These are phyloP conservation scores for Chelonia mydas DNA, from an alignment of 2,797 vertebrate genomes.

Conservation along the genomic window DNA sequence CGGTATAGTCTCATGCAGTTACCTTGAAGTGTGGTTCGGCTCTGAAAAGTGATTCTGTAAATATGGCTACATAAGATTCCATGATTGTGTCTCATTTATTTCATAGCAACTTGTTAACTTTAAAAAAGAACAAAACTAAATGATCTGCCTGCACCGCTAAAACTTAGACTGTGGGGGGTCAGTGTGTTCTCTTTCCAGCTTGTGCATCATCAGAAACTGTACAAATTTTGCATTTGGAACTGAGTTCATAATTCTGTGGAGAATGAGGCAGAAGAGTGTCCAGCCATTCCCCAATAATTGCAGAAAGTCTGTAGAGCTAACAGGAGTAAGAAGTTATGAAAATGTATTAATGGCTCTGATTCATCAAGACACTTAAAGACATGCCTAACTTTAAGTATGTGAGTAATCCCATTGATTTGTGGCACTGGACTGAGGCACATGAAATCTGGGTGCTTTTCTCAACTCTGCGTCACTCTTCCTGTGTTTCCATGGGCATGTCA, in stretches of 20 bases:
- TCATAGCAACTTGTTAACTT: neutral
- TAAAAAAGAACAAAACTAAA: neutral
- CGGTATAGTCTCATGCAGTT: conserved; percentile 52
- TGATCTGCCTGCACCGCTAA: conserved; percentile 11
- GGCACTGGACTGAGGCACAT: neutral
- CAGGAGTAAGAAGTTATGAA: neutral
- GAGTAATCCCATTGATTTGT: neutral
- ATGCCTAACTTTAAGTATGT: neutral
- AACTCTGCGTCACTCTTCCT: neutral
- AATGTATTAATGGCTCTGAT: neutral
- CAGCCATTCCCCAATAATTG: neutral
- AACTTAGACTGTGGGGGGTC: conserved; percentile 4
- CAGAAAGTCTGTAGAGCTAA: neutral
- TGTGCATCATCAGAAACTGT: neutral
- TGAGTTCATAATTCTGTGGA: neutral
- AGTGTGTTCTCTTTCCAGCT: conserved; percentile 3
- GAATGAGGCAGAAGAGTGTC: neutral
- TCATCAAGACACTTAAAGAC: neutral
- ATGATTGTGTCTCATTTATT: conserved; percentile 42
- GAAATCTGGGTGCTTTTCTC: conserved; percentile 11
- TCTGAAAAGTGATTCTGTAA: conserved; percentile 51
- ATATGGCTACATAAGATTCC: conserved; percentile 18
- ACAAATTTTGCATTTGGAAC: conserved; percentile 14
- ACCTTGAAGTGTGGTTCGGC: conserved; percentile 51
- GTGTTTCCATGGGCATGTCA: neutral